Base-by-base conservation (phyloP, 2,113 vertebrate genomes). In the Clupea harengus region DNA sequence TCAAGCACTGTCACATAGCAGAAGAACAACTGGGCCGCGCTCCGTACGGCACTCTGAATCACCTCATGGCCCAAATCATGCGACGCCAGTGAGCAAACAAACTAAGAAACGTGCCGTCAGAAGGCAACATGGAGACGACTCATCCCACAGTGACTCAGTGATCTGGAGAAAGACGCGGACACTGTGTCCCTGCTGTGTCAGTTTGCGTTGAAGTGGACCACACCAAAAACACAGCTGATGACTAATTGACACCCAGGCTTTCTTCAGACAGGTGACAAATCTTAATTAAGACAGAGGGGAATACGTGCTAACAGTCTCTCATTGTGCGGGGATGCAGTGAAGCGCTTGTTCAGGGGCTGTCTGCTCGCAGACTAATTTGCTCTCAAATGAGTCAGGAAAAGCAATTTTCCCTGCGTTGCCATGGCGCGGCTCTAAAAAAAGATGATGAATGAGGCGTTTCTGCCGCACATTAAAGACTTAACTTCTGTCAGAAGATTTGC, bases 371-470 rank as follows among this genome's bases (percentile, higher is more conserved):
- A 82, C 83, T 86, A 86, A 89, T 90, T 88, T 85, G 84, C 85
- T 89, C 52, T 84, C 78, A 89, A 89, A 88, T 89, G 78, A 88
- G 82, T 85, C 85, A 81, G 83, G 84, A 85, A 86, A 86, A 87
- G 50, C 32, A 78, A 57, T 88, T 88, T 88, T 13, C 85, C 85
- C 47, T 7, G 72, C 46, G 82, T 86, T 78, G 49, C 64, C 67
- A 81, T 64, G 45, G 81, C 82, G 46, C 72, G 64, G 81, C 54
- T 72, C 39, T 80, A 54, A 84, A 67, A 39, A 67, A 78, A 81
- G 72, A 22, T 67, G 3, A 85, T 64, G 80, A 57, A 81, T 18
- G 54, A 57, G 50, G 20, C 82, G 22, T 45, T 85, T 81, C 50
- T 44, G 72, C 72, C 3, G 25, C 72, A 44, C 72, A 78, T 78